Percentiles rank a stretch among this genome's conserved stretches.
Evolutionary conservation across 2,113 vertebrate genomes (phyloP).

Genomic region (Catharus bicknelli): DNA sequence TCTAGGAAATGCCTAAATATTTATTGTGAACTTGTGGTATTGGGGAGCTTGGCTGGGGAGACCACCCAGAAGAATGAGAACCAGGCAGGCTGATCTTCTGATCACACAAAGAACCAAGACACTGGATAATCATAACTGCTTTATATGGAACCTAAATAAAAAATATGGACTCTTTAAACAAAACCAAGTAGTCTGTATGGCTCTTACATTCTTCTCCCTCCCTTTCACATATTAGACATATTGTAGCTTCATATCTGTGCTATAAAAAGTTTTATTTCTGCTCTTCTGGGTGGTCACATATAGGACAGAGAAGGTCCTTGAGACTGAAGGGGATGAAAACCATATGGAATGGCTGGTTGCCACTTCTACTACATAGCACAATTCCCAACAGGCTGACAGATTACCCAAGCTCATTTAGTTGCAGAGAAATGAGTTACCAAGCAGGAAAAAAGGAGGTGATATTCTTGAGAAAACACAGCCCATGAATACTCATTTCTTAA

Average conservation of each 20-base stretch:
- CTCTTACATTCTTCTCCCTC: background rate
- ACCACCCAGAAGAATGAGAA: slow-evolving; percentile 11
- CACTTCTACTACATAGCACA: background rate
- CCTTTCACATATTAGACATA: background rate
- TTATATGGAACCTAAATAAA: background rate
- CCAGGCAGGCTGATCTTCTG: background rate
- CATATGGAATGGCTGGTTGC: slow-evolving; percentile 5
- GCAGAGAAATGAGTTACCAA: background rate
- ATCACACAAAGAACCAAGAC: background rate
- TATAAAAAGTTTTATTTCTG: background rate
- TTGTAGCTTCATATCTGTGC: background rate
- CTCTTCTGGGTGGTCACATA: background rate
- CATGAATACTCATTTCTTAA: background rate
- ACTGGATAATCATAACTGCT: background rate
- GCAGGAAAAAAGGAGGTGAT: background rate
- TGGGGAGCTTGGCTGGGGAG: background rate
- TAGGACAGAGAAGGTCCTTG: background rate
- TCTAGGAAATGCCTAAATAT: background rate
- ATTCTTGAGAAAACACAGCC: background rate
- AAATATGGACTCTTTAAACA: background rate
- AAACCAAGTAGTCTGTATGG: background rate
- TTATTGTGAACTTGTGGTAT: background rate
- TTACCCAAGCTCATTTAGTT: background rate
- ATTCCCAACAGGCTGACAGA: background rate
- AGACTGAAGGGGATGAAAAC: background rate